Percentiles rank a stretch among this genome's conserved stretches.
Evolutionary conservation across 1,140 invertebrate species (phyloP).

Genomic region (Drosophila pseudoananassae): DNA sequence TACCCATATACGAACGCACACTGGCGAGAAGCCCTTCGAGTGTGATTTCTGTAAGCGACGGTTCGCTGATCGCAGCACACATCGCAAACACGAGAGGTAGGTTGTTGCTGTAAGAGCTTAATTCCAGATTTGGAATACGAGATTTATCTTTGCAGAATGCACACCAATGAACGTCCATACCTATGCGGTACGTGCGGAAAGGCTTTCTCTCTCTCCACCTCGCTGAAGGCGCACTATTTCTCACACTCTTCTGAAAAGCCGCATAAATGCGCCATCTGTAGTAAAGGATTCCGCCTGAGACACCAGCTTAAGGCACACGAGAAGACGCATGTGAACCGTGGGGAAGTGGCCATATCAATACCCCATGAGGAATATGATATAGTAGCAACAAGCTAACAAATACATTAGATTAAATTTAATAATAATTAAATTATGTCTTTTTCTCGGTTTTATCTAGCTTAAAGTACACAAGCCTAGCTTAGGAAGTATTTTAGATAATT

Average conservation of each 20-base stretch:
- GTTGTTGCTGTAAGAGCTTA: background rate
- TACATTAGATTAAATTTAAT: background rate
- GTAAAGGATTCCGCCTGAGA: slow-evolving; percentile 68
- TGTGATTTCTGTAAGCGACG: slow-evolving; percentile 64
- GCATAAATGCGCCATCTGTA: slow-evolving; percentile 63
- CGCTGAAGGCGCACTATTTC: slow-evolving; percentile 59
- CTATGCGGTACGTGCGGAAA: slow-evolving; percentile 86
- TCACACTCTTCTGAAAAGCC: slow-evolving; percentile 66
- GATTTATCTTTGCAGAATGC: slow-evolving; percentile 75
- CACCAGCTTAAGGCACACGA: slow-evolving; percentile 74
- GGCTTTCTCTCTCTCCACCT: slow-evolving; percentile 85
- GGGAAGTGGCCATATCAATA: slow-evolving; percentile 6
- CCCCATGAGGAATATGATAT: background rate
- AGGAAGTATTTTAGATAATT: background rate
- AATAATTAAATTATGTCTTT: background rate
- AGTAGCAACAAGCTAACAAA: background rate
- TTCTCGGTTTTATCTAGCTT: slow-evolving; percentile 5
- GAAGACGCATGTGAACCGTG: slow-evolving; percentile 58
- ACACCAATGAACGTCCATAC: slow-evolving; percentile 86
- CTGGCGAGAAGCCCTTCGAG: slow-evolving; percentile 72
- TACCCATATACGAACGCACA: slow-evolving; percentile 75
- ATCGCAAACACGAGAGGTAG: slow-evolving; percentile 80
- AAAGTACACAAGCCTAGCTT: background rate
- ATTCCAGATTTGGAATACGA: background rate
- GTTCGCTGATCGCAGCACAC: slow-evolving; percentile 71